phyloP scores from a whole-genome alignment of 2,888 invertebrate genomes.

The Spodoptera exigua region DNA sequence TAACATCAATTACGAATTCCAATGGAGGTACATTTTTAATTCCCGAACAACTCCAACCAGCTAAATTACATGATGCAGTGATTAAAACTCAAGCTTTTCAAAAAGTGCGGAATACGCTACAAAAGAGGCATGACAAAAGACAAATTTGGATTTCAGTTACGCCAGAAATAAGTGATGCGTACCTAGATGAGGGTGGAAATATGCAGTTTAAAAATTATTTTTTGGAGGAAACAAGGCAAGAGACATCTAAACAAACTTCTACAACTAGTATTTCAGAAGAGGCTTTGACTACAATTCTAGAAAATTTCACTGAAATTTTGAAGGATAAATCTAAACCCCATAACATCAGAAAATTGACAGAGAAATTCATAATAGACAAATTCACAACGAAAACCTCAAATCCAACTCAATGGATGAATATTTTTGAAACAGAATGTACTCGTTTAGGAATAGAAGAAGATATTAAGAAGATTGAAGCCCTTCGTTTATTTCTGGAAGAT shows the following conservation, averaged over 20 bases:
- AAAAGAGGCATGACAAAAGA: too few relatives aligned
- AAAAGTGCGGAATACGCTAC: too few relatives aligned
- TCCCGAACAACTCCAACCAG: too few relatives aligned
- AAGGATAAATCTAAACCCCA: neutral
- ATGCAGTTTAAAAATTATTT: neutral
- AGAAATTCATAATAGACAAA: conserved; percentile 1
- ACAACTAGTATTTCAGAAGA: neutral
- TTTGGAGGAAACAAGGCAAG: neutral
- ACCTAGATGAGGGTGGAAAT: conserved; percentile 1
- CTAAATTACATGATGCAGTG: too few relatives aligned
- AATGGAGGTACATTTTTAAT: too few relatives aligned
- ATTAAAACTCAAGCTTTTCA: too few relatives aligned
- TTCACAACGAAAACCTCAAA: neutral
- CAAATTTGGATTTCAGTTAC: too few relatives aligned
- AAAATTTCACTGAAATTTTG: neutral
- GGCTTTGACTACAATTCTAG: neutral
- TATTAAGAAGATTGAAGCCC: neutral
- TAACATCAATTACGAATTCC: too few relatives aligned
- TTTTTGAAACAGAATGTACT: conserved; percentile 1
- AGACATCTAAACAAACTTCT: neutral
- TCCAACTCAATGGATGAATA: neutral
- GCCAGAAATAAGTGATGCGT: neutral
- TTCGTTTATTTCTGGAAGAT: conserved; percentile 1
- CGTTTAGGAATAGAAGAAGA: neutral
- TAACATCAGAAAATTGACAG: neutral